Base-by-base conservation (phyloP, 2,797 vertebrate genomes). In the Erpetoichthys calabaricus region DNA sequence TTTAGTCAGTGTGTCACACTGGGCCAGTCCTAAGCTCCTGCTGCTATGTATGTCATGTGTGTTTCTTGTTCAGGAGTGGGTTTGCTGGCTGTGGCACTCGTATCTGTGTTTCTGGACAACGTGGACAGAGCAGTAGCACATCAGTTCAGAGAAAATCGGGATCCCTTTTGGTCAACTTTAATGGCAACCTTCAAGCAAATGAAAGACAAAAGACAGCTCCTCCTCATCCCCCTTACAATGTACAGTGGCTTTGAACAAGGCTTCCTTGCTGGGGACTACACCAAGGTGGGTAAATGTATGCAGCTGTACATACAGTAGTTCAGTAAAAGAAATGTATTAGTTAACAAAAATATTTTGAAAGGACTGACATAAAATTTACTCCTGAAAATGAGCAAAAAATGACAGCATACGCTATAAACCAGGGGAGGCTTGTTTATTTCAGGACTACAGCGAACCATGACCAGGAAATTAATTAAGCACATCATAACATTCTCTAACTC, bases 161-260 rank as follows among this genome's bases (percentile, higher is more conserved):
- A 74, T 5, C 76, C 85, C 0, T 69, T 92, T 61, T 83, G 79
- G 52, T 75, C 75, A 45, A 87, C 85, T 0, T 76, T 95, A 59
- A 68, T 96, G 75, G 86, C 89, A 42, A 95, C 94, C 0, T 86
- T 95, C 65, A 60, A 61, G 42, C 88, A 91, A 1, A 73, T 93
- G 59, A 72, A 73, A 71, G 89, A 97, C 71, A 82, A 76, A 65
- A 86, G 88, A 44, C 75, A 93, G 45, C 5, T 89, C 59, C 79
- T 83, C 25, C 85, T 97, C 63, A 85, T 90, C 49, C 89, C 91
- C 1, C 77, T 98, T 73, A 96, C 94, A 4, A 79, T 92, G 80
- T 97, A 90, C 82, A 94, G 89, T 43, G 94, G 95, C 25, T 81
- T 98, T 46, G 87, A 98, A 62, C 94, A 97, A 74, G 94, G 86